Base-by-base conservation (phyloP, 2,888 invertebrate species). In the Molanna angustata region DNA sequence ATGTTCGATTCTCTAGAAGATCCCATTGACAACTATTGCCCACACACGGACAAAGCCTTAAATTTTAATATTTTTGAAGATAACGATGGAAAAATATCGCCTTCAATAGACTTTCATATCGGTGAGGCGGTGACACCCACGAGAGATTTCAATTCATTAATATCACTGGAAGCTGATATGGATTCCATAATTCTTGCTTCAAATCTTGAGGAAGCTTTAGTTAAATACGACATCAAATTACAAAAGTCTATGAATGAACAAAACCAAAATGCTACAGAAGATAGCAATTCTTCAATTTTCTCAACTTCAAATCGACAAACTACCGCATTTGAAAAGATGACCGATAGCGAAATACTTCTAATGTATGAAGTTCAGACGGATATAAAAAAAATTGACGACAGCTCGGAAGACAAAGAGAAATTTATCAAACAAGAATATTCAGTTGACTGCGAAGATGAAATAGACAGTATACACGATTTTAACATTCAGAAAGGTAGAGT, bases 101-200 rank as follows among this genome's bases (percentile, higher is more conserved):
- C 56, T 16, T 45, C 52, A 1, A 59, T 59, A n/a, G 73, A 76
- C 61, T 78, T 78, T 60, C 74, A 73, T 22, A 77, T 78, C 54
- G 77, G 77, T 33, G 77, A 76, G 37, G 76, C 77, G n/a, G 77
- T 78, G 27, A 75, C 76, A 31, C 64, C 75, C 13, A 74, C 74
- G 17, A 73, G 72, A 4, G 63, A 71, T 27, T 60, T 73, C 44
- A 69, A 67, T 62, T 64, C 67, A 4, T 60, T 69, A 18, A 66
- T 73, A 31, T 71, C 45, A 4, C n/a, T 72, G 39, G 69, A 71
- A 55, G 68, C 69, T 43, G 62, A 65, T 49, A 65, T 69, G 58
- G 67, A 69, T 57, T 68, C 70, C 14, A 63, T 70, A 39, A 63
- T 69, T n/a, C 58, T 67, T 17, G 67, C 62, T 4, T 56, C 61